Evolutionary conservation across 2,888 invertebrate species (phyloP).

Genomic region (Rapana venosa): DNA sequence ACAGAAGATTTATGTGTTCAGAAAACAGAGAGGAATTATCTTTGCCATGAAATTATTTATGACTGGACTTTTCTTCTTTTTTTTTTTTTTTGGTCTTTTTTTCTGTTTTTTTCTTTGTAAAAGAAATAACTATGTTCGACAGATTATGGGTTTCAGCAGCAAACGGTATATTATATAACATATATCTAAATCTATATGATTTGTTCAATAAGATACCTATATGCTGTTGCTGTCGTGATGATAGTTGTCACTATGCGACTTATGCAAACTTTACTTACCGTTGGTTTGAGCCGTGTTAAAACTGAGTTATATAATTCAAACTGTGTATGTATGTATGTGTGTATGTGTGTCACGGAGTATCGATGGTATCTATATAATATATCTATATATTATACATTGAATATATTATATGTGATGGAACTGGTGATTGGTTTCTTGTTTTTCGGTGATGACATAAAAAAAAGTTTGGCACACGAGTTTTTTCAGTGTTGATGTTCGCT

Average conservation of each 20-base stretch:
- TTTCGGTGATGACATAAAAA: neutral
- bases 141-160: constrained; percentile 24
- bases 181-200: constrained; percentile 24
- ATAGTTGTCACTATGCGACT: neutral
- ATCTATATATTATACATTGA: too few species aligned
- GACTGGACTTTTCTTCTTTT: neutral
- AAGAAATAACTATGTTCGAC: constrained; percentile 7
- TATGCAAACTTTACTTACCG: constrained; percentile 25
- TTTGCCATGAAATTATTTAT: constrained; percentile 25
- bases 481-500: neutral
- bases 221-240: constrained; percentile 23
- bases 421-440: neutral
- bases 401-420: constrained; percentile 4
- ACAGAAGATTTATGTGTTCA: neutral
- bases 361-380: neutral
- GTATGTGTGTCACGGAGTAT: neutral
- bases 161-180: constrained; percentile 12
- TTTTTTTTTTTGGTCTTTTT: too few species aligned
- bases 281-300: constrained; percentile 6
- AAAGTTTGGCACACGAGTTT: too few species aligned
- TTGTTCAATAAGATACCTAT: constrained; percentile 25
- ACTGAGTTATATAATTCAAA: neutral
- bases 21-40: constrained; percentile 6
- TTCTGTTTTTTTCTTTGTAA: neutral
- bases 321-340: neutral